These are phyloP conservation scores for Celastrina argiolus DNA, from an alignment of 2,888 invertebrate genomes.

Conservation along the genomic window DNA sequence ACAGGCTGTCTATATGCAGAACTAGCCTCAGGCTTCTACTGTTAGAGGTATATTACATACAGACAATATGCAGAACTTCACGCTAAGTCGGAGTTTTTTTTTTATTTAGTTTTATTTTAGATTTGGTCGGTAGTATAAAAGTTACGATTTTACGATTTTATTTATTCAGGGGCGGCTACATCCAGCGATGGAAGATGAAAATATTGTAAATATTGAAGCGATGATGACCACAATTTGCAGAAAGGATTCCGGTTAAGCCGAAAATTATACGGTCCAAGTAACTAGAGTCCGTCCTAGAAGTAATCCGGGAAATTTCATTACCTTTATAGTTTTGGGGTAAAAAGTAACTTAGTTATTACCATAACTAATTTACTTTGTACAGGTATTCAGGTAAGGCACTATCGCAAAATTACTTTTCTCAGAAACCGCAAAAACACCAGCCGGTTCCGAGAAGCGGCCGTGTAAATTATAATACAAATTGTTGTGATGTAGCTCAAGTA, in stretches of 20 bases:
- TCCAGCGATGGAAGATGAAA: too few relatives aligned
- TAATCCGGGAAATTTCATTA: not conserved
- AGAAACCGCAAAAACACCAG: not conserved
- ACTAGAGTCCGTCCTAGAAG: too few relatives aligned
- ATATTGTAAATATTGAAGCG: too few relatives aligned
- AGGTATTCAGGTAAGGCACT: not conserved
- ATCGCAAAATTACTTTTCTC: not conserved
- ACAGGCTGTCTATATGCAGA: not conserved
- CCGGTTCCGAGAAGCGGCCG: not conserved
- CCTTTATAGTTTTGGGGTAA: conserved; percentile 2
- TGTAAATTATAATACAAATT: not conserved
- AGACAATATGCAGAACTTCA: too few relatives aligned
- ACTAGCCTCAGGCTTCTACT: not conserved
- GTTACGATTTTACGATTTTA: too few relatives aligned
- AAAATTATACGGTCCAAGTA: not conserved
- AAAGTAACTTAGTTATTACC: not conserved
- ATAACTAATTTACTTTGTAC: too few relatives aligned
- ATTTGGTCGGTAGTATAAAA: too few relatives aligned
- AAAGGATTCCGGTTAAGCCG: too few relatives aligned
- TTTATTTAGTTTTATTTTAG: too few relatives aligned
- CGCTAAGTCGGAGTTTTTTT: too few relatives aligned
- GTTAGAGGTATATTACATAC: not conserved
- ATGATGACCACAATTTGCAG: too few relatives aligned
- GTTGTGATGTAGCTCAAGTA: not conserved
- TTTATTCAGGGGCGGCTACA: too few relatives aligned